Base-by-base conservation (phyloP, 2,888 invertebrate genomes). In the Spodoptera picta region DNA sequence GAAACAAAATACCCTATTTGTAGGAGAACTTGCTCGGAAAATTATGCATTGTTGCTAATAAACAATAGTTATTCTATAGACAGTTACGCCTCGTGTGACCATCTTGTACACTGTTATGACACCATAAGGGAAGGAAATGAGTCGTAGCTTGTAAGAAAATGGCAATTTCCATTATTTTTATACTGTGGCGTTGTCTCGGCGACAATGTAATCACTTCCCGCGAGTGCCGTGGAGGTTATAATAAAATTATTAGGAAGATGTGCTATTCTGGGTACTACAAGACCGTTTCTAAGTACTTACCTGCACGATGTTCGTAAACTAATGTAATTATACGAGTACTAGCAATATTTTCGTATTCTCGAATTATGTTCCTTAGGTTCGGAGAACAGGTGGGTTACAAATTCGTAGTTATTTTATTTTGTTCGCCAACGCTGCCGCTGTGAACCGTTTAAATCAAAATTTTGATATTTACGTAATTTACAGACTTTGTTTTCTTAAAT, bases 131-230 rank as follows among this genome's bases (percentile, higher is more conserved):
- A 41, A 27, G 54, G 19, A 41, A 68, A 67, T 12, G 14, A 41
- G 24, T 41, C 45, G 11, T 55, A 58, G 36, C 24, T 63, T 49
- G 49, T 63, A 50, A 58, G 62, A 23, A 61, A 23, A 64, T 44
- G 48, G 27, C 56, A 52, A 56, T 74, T 64, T 69, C 50, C 27
- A 71, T 69, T 74, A 74, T 64, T 71, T 53, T 53, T 64, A 64
- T 60, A 58, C 53, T 47, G 53, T 44, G 11, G 56, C 36, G 47
- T 24, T 51, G 70, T 69, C 50, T 68, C 44, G 14, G 46, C 14
- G 53, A 51, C 62, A 61, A 64, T 53, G 75, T 69, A 57, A 74
- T 71, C 71, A 74, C 75, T 69, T 69, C 59, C 59, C 70, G 44
- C n/a, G 72, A 65, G 75, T 76, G 61, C 44, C 55, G 70, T 59